A percentile compares a stretch with the other conserved stretches of the same genome.
phyloP scores from a whole-genome alignment of 2,797 vertebrate species.

The Echeneis naucrates region DNA sequence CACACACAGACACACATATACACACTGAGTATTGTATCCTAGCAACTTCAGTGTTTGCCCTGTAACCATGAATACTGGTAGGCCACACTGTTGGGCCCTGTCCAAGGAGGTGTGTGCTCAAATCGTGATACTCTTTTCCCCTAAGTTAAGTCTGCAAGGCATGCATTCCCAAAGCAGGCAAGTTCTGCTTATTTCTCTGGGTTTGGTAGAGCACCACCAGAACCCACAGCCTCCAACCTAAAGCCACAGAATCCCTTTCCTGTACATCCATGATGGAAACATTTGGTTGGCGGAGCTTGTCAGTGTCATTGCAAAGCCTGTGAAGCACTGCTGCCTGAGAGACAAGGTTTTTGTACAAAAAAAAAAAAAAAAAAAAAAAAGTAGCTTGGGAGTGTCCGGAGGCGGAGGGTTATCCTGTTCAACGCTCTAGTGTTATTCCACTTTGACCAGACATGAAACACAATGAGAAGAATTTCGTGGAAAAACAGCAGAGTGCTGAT shows the following conservation, averaged over 20 bases:
- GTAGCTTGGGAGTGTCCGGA: not conserved
- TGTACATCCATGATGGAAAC: not conserved
- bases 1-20: not conserved
- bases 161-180: not conserved
- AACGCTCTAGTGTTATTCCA: slow-evolving; percentile 14
- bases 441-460: slow-evolving; percentile 52
- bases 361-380: too few species aligned
- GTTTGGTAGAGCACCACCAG: not conserved
- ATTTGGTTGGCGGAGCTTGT: not conserved
- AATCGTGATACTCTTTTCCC: not conserved
- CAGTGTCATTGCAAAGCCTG: not conserved
- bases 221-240: not conserved
- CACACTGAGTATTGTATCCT: slow-evolving; percentile 44
- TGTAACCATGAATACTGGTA: slow-evolving; percentile 66
- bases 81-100: slow-evolving; percentile 35
- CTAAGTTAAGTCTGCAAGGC: slow-evolving; percentile 50
- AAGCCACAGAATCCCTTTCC: not conserved
- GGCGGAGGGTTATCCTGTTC: slow-evolving; percentile 8
- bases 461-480: slow-evolving; percentile 47
- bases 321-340: slow-evolving; percentile 7
- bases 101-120: slow-evolving; percentile 41
- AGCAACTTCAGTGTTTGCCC: slow-evolving; percentile 75
- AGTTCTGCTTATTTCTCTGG: not conserved
- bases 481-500: slow-evolving; percentile 37
- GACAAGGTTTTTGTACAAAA: not conserved